Conservation (phyloP, 2,888 invertebrate genomes). For the Kryphioiulus occultus region DNA sequence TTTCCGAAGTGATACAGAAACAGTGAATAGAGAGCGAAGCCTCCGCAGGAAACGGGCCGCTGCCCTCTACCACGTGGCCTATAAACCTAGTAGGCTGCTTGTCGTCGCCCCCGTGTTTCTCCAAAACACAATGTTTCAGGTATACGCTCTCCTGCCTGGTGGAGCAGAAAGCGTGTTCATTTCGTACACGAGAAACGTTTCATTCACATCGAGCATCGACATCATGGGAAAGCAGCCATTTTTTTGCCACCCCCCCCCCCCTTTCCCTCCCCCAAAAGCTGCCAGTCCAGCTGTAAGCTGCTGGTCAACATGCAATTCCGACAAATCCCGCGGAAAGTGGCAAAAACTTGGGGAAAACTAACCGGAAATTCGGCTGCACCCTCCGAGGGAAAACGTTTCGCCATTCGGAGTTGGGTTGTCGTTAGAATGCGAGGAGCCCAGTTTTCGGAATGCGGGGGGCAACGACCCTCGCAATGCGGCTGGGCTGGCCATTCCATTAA, state of each 20-base stretch:
- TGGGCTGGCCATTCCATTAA: background rate
- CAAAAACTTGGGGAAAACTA: background rate
- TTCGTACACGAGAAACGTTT: background rate
- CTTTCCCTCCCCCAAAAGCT: background rate
- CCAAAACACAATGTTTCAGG: background rate
- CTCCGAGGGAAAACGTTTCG: background rate
- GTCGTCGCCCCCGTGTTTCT: conserved; percentile 31
- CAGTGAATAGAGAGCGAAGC: conserved; percentile 8
- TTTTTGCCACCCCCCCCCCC: background rate
- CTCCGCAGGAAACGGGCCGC: conserved; percentile 33
- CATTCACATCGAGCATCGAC: background rate
- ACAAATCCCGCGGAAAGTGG: no score
- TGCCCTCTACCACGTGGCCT: conserved; percentile 47
- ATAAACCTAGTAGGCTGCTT: conserved; percentile 48
- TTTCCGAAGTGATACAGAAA: background rate
- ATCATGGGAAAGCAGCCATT: background rate
- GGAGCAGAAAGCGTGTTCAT: conserved; percentile 20
- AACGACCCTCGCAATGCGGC: background rate
- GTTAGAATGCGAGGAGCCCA: background rate
- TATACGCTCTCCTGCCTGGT: background rate
- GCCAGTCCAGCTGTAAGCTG: background rate
- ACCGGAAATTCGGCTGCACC: background rate
- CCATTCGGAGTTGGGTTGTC: background rate
- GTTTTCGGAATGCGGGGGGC: background rate
- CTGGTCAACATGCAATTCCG: background rate